A percentile compares a stretch with the other conserved stretches of the same genome.
Evolutionary conservation across 2,888 invertebrate species (phyloP).

Genomic region (Xestia sexstrigata): DNA sequence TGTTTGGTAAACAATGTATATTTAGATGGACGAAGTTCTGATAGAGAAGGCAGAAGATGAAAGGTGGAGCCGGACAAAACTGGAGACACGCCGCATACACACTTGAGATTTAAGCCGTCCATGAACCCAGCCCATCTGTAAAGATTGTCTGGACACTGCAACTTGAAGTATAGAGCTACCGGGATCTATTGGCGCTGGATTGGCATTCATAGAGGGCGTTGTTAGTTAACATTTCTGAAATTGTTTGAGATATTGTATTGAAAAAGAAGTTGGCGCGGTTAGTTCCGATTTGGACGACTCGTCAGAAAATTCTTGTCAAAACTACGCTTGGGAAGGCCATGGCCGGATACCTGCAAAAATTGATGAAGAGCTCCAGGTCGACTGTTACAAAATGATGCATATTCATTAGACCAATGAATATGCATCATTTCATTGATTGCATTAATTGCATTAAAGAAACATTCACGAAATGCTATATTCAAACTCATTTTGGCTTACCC

Average conservation of each 20-base stretch:
- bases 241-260: not conserved
- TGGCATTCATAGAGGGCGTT: not conserved
- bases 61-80: no score
- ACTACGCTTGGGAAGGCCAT: not conserved
- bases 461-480: not conserved
- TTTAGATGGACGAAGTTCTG: not conserved
- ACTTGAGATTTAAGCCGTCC: no score
- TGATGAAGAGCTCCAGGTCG: not conserved
- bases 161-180: not conserved
- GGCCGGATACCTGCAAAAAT: not conserved
- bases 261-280: not conserved
- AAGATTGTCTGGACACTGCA: not conserved
- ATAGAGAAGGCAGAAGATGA: not conserved
- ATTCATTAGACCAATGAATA: no score
- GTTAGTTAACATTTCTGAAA: not conserved
- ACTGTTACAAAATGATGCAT: not conserved
- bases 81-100: no score
- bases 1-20: conserved; percentile 34
- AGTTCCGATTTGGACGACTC: not conserved
- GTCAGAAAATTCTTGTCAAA: not conserved
- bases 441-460: conserved; percentile 4
- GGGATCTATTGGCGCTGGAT: not conserved
- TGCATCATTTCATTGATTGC: no score
- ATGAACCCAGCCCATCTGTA: no score
- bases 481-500: not conserved